A percentile compares a stretch with the other conserved stretches of the same genome.
Conservation (phyloP, 2,113 vertebrate species). For the Pyxicephalus adspersus region DNA sequence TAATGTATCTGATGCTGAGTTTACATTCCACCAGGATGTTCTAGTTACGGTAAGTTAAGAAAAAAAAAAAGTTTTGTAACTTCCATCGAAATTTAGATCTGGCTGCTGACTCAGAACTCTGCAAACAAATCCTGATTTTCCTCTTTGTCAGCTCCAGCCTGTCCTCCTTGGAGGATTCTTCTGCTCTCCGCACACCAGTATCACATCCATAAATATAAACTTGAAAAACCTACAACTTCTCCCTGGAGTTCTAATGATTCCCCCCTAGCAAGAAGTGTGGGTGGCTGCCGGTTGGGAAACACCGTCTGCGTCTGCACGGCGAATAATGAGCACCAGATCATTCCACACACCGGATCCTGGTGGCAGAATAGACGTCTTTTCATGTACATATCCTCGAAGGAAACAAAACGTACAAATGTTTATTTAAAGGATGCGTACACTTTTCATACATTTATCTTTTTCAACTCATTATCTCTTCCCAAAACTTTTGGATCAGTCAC, state of each 20-base stretch:
- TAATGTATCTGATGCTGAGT: no score
- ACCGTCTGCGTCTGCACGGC: neutral
- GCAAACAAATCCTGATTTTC: neutral
- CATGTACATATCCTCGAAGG: no score
- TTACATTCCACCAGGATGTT: no score
- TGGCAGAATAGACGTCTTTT: neutral
- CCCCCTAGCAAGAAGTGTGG: slow-evolving; percentile 22
- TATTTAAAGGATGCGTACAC: no score
- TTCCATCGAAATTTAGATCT: neutral
- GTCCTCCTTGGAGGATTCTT: neutral
- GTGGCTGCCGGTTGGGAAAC: slow-evolving; percentile 18
- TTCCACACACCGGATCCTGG: neutral
- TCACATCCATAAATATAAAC: neutral
- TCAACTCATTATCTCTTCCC: no score
- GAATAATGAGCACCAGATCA: neutral
- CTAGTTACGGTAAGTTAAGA: no score
- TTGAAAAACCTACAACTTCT: neutral
- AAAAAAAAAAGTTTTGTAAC: no score
- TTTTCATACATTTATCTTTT: no score
- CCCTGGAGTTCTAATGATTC: slow-evolving; percentile 15
- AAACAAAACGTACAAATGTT: no score
- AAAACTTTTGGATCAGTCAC: no score
- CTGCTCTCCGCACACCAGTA: neutral
- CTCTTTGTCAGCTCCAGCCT: neutral
- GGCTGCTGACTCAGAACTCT: neutral